Percentiles rank a stretch among this genome's conserved stretches.
Evolutionary conservation across 37 sponge, comb jelly and placozoan genomes (phyloP).

Genomic region (Halisarca cf. caerulea): DNA sequence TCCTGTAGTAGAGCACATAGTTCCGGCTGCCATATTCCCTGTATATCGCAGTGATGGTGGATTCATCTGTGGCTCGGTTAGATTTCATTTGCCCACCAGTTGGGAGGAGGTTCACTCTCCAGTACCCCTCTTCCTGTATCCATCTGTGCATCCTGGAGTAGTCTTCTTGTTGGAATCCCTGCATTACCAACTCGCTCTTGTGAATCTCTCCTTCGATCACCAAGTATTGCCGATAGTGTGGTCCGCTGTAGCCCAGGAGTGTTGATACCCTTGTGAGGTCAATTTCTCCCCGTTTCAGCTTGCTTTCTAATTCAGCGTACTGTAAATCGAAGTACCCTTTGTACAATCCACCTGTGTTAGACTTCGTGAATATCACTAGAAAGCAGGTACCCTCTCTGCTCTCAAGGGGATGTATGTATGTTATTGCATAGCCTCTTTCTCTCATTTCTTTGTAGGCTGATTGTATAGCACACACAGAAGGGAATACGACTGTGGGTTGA

Average conservation of each 20-base stretch:
- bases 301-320: neutral
- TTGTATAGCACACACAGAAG: neutral
- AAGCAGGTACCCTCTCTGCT: neutral
- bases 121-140: neutral
- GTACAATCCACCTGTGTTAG: neutral
- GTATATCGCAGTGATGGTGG: no score
- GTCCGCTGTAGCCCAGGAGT: neutral
- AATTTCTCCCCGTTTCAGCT: neutral
- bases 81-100: no score
- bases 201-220: neutral
- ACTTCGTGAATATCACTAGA: neutral
- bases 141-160: neutral
- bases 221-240: neutral
- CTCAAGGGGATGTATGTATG: neutral
- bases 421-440: neutral
- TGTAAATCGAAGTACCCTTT: neutral
- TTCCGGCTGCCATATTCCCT: no score
- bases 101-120: neutral
- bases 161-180: neutral
- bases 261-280: neutral
- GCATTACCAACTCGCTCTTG: neutral
- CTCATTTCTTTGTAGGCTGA: neutral
- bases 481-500: neutral
- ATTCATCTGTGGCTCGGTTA: no score
- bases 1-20: no score